Conservation (phyloP, 2,888 invertebrate genomes). For the Drosophila anomalata region DNA sequence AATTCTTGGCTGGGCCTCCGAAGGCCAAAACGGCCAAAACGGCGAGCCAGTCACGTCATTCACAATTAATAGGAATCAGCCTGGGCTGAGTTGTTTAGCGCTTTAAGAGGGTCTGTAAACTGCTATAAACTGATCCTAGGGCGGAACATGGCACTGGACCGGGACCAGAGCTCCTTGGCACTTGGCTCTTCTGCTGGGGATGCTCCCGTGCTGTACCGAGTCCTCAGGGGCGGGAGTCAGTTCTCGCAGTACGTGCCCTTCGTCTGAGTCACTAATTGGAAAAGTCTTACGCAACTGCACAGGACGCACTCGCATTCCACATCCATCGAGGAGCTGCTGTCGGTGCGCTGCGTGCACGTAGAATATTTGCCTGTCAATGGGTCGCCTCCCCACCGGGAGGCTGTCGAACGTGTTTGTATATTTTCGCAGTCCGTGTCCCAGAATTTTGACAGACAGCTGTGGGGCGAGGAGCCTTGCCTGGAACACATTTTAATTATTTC, state of each 20-base stretch:
- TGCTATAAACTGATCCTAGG: background rate
- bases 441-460: conserved; percentile 29
- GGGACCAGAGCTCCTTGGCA: no score
- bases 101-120: no score
- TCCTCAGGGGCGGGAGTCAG: conserved; percentile 5
- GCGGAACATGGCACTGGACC: background rate
- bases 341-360: conserved; percentile 64
- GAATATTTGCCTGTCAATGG: conserved; percentile 77
- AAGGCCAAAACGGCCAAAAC: background rate
- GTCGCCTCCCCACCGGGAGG: conserved; percentile 41
- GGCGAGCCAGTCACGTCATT: background rate
- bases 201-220: conserved; percentile 27
- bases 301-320: conserved; percentile 4
- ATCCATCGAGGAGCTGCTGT: conserved; percentile 23
- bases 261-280: conserved; percentile 45
- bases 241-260: conserved; percentile 37
- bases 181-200: conserved; percentile 21
- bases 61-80: no score
- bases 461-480: background rate
- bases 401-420: conserved; percentile 64
- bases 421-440: conserved; percentile 47
- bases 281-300: conserved; percentile 36
- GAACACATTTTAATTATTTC: conserved; percentile 45
- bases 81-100: no score
- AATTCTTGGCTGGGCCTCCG: background rate